Conservation (phyloP, 2,113 vertebrate genomes). For the Dicrurus megarhynchus region DNA sequence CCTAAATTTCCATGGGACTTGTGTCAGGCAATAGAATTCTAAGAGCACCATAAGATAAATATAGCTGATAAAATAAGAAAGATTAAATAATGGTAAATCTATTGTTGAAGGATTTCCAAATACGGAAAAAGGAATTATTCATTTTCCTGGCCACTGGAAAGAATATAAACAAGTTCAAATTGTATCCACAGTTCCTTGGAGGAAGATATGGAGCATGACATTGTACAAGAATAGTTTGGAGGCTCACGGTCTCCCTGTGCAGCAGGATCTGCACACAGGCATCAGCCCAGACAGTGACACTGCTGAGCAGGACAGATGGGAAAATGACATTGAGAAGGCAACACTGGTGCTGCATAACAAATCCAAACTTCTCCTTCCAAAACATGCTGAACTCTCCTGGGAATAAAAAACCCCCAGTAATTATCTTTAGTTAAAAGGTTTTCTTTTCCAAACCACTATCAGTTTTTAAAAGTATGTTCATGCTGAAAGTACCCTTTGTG, state of each 20-base stretch:
- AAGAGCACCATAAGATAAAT: not conserved
- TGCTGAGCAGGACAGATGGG: slow-evolving; percentile 45
- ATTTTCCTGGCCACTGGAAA: slow-evolving; percentile 8
- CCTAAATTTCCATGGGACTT: not conserved
- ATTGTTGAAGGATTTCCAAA: slow-evolving; percentile 6
- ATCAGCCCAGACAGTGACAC: slow-evolving; percentile 1
- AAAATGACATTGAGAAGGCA: slow-evolving; percentile 44
- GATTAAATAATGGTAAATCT: not conserved
- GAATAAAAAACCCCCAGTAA: not conserved
- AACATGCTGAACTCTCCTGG: not conserved
- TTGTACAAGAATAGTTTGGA: not conserved
- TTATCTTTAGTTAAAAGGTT: not conserved
- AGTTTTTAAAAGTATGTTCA: not conserved
- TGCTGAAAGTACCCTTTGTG: not conserved
- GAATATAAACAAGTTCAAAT: slow-evolving; percentile 16
- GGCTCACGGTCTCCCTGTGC: not conserved
- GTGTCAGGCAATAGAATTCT: not conserved
- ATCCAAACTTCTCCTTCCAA: not conserved
- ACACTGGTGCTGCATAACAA: not conserved
- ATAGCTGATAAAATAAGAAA: not conserved
- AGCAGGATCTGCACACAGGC: not conserved
- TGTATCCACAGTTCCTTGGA: not conserved
- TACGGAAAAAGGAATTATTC: not conserved
- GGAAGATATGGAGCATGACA: not conserved
- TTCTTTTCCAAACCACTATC: not conserved